Evolutionary conservation across 2,888 invertebrate species (phyloP), one percentile per base, ranked within the genome.

Genomic region (Cephus pulcher): DNA sequence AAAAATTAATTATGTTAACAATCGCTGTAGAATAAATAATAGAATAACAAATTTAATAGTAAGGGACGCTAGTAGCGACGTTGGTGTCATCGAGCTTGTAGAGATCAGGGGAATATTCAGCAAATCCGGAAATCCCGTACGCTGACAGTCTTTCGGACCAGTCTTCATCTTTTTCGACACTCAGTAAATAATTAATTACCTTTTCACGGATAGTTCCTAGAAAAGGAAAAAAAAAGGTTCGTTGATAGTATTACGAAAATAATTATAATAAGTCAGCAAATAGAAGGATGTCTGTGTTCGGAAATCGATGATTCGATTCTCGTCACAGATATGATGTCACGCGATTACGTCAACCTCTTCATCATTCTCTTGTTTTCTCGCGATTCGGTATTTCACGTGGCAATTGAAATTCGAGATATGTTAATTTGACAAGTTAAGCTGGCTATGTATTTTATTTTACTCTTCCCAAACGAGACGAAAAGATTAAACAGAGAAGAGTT

Each of bases 121-220:
- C 84, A 73, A 90, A 90, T 4, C 87, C 88, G 6, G 76, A 35
- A 15, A 89, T 78, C 32, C 89, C 88, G 76, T 84, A 90, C 4
- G 85, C 79, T 12, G 82, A 82, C 23, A 90, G 83, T 78, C 82
- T 87, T 40, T 88, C 86, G 69, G 85, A 73, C 90, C 89, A 89
- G 32, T 84, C 79, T 32, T 76, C 74, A 37, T 89, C 79, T 6
- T 84, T 68, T 23, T 82, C 80, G 70, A 85, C 78, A 3, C 82
- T 82, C 32, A 88, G 35, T 73, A 90, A 78, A 79, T 86, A 85
- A 33, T 83, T 81, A 76, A 86, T 83, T 76, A 90, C 87, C 77
- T 85, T 84, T 4, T 82, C 79, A 74, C 87, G 80, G 23, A 81
- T 78, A 12, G 78, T 11, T 11, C 12, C 33, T 33, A 30, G 69